phyloP scores from a whole-genome alignment of 2,888 invertebrate species.

The Leistus spinibarbis region DNA sequence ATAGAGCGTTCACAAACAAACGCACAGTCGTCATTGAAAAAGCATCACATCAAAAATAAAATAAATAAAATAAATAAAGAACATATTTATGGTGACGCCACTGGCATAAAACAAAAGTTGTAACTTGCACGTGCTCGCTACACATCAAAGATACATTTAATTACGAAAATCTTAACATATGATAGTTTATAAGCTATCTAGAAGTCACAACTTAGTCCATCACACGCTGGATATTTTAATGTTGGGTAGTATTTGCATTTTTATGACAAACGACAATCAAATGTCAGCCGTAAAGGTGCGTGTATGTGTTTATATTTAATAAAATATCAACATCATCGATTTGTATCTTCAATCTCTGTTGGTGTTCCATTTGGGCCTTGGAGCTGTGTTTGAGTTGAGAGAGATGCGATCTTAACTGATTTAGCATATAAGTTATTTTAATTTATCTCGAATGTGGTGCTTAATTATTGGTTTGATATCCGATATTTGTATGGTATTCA shows the following conservation, averaged over 20 bases:
- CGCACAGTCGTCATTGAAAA: too few relatives aligned
- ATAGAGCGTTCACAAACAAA: too few relatives aligned
- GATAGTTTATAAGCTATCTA: background rate
- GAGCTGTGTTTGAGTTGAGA: background rate
- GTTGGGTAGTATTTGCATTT: conserved; percentile 10
- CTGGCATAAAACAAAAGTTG: background rate
- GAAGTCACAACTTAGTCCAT: background rate
- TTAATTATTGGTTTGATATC: conserved; percentile 27
- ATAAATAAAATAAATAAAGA: too few relatives aligned
- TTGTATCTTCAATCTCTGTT: background rate
- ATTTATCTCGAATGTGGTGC: conserved; percentile 14
- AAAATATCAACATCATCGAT: background rate
- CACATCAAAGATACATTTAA: conserved; percentile 6
- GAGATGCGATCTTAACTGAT: conserved; percentile 14
- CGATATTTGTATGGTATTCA: conserved; percentile 7
- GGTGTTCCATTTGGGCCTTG: background rate
- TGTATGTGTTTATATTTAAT: background rate
- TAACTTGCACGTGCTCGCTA: conserved; percentile 11
- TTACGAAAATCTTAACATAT: conserved; percentile 11
- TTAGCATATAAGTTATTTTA: conserved; percentile 14
- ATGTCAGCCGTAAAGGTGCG: conserved; percentile 12
- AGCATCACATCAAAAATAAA: too few relatives aligned
- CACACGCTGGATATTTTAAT: conserved; percentile 2
- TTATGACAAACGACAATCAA: conserved; percentile 28
- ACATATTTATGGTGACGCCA: background rate